Base-by-base conservation (phyloP, 2,113 vertebrate species). In the Microcebus griseorufus region DNA sequence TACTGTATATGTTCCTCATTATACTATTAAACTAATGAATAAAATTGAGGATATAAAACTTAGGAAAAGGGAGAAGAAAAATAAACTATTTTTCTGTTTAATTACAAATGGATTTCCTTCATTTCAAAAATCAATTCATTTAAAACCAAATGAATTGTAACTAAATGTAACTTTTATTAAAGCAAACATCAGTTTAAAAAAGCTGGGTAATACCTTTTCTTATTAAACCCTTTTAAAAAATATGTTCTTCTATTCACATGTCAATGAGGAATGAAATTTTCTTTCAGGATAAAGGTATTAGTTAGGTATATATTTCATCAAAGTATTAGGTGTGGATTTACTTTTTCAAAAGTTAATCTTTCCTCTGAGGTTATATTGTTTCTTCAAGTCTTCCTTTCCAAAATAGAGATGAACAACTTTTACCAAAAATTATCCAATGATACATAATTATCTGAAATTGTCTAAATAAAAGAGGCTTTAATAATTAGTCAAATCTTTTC, bases 101-200 rank as follows among this genome's bases (percentile, higher is more conserved):
- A 90, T 86, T 92, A 76, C 53, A 90, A 92, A 39, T 53, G 18
- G 18, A 81, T 48, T 72, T 81, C 7, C 29, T 91, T 95, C 34
- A 78, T 72, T 88, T 85, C 48, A 90, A 27, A 67, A 67, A 86
- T 78, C 6, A 79, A 5, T 90, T 73, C 87, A 58, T 76, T 83
- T 53, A 64, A 96, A 80, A 97, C 8, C 34, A 97, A 90, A 93
- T 32, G 93, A 10, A 82, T 94, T 69, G 81, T 73, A 84, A 93
- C 86, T 86, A 87, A 84, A 62, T 73, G 51, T 7, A 58, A 25
- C 72, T 91, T 81, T 80, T 83, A 92, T 90, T 92, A 90, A 97
- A 94, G 32, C 20, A 93, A 94, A 87, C 9, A 91, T 69, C 39
- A 90, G 32, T 55, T 48, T 10, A 53, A 39, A 73, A 93, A 85